Percentiles rank a stretch among this genome's conserved stretches.
Conservation (phyloP, 2,888 invertebrate genomes). For the Holacanthella duospinosa region DNA sequence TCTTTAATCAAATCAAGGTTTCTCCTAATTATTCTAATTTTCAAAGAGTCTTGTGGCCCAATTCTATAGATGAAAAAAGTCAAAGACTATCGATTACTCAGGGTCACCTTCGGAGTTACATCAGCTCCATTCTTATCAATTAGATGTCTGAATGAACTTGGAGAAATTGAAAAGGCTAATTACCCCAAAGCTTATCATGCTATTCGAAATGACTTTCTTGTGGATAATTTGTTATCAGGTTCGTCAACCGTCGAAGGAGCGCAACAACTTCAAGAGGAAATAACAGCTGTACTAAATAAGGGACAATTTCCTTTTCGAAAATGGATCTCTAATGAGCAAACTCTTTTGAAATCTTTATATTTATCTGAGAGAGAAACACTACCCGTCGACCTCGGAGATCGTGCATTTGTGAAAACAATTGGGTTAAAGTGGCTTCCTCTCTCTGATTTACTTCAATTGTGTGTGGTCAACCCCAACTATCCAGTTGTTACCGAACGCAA, state of each 20-base stretch:
- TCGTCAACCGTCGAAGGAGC: background rate
- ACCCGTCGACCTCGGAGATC: background rate
- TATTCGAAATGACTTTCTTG: background rate
- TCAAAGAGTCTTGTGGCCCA: background rate
- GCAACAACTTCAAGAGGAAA: background rate
- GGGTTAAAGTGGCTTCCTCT: background rate
- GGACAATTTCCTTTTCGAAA: background rate
- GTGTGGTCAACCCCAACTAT: background rate
- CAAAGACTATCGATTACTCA: background rate
- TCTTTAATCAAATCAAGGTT: background rate
- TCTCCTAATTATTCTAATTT: background rate
- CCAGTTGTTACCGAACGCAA: background rate
- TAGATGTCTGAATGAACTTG: background rate
- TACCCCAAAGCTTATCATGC: background rate
- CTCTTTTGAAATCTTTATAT: background rate
- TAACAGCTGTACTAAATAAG: background rate
- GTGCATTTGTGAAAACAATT: background rate
- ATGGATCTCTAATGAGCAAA: background rate
- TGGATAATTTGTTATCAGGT: background rate
- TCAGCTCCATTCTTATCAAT: background rate
- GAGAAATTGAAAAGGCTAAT: background rate
- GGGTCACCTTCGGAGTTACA: background rate
- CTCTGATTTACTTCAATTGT: background rate
- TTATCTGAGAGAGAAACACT: background rate
- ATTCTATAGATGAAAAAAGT: background rate